Evolutionary conservation across 2,888 invertebrate genomes (phyloP), one percentile per base, ranked within the genome.

Genomic region (Heliconius ismenius): DNA sequence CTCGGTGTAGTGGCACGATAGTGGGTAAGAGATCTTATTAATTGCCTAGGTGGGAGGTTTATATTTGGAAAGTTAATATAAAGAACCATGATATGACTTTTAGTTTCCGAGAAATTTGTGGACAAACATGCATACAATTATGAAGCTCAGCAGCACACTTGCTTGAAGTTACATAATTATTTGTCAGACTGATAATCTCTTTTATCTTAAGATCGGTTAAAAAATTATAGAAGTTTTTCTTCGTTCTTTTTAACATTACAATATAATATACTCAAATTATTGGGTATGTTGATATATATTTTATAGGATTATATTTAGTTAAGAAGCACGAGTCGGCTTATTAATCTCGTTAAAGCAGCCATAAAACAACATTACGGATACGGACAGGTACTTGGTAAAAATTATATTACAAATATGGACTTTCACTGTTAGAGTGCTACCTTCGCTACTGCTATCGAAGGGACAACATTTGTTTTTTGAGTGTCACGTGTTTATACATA

Each of bases 281-380:
- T 54, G 58, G 11, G 11, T 64, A 32, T n/a, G 7, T n/a, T 49
- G 62, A n/a, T n/a, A 76, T 70, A 75, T 70, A 49, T 64, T 65
- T 32, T 58, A 73, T 72, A 58, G 58, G 58, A 65, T 65, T 67
- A 72, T 72, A 58, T 74, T 73, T 72, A 28, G 58, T 58, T 39
- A 43, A 28, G 43, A 65, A 65, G 58, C 64, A 64, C 64, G 60
- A 73, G 18, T 60, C 62, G 43, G 65, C 65, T 36, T 60, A 76
- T 65, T 65, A 76, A 76, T 73, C 76, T 65, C 28, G 54, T 76
- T 76, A 73, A 24, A 60, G 76, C 72, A 65, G 65, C 72, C 76
- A 72, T 73, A 76, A 72, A 76, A 72, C 70, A 70, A 72, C 72
- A 64, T 73, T 49, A 73, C n/a, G 65, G 72, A 72, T 76, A 9